phyloP scores from a whole-genome alignment of 2,797 vertebrate species.

The Myotis findleyi region DNA sequence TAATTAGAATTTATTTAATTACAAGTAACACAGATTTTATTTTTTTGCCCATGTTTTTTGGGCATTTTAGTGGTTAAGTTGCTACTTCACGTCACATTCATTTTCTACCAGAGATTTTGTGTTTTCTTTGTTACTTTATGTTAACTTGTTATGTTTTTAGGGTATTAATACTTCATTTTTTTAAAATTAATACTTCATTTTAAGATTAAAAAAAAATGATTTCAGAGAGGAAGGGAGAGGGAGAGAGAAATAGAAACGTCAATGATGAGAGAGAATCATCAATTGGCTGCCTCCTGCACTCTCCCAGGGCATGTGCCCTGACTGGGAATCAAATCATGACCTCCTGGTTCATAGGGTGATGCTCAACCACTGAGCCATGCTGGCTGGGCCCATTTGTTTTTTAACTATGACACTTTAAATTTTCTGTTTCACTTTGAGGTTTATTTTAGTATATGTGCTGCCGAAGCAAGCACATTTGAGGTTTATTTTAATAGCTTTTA shows the following conservation, averaged over 20 bases:
- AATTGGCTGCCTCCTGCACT: too few relatives aligned
- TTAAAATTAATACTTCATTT: background rate
- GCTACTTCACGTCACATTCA: background rate
- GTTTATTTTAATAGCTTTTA: too few relatives aligned
- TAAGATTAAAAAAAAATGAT: too few relatives aligned
- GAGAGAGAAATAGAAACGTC: too few relatives aligned
- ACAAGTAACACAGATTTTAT: background rate
- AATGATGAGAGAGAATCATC: too few relatives aligned
- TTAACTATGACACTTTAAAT: background rate
- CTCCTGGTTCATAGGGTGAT: too few relatives aligned
- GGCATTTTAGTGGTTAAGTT: background rate
- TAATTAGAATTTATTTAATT: conserved; percentile 2
- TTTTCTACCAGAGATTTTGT: background rate
- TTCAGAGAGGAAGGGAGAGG: too few relatives aligned
- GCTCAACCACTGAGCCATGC: too few relatives aligned
- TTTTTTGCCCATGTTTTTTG: background rate
- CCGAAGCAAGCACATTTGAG: background rate
- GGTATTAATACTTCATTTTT: background rate
- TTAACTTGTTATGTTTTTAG: background rate
- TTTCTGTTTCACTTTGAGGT: background rate
- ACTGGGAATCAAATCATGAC: too few relatives aligned
- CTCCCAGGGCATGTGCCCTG: too few relatives aligned
- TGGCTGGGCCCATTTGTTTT: background rate
- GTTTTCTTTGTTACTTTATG: background rate
- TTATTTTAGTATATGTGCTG: too few relatives aligned